These are phyloP conservation scores for Pegea sp. DNA, from an alignment of 23 tunicate genomes.

Conservation along the genomic window DNA sequence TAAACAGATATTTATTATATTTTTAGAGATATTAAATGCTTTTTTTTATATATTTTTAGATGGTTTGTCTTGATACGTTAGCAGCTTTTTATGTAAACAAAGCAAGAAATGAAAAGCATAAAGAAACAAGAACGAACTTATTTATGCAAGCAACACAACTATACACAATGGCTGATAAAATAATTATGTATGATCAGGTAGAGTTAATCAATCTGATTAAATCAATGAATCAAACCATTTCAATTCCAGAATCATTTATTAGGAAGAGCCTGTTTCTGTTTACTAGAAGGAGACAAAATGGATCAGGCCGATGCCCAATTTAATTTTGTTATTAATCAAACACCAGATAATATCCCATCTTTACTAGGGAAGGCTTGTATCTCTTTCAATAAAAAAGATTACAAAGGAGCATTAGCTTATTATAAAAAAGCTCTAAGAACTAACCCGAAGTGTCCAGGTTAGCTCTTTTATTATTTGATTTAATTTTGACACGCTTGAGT, in stretches of 20 bases:
- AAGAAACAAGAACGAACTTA: slow-evolving; percentile 65
- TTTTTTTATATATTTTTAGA: slow-evolving; percentile 11
- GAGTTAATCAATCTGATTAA: not conserved
- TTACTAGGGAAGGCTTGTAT: slow-evolving; percentile 97
- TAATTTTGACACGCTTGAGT: not conserved
- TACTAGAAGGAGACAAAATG: slow-evolving; percentile 94
- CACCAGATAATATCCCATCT: slow-evolving; percentile 91
- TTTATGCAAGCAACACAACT: slow-evolving; percentile 98
- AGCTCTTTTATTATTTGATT: not conserved
- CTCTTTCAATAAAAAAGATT: slow-evolving; percentile 93
- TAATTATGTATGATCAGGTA: slow-evolving; percentile 97
- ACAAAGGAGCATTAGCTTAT: slow-evolving; percentile 75
- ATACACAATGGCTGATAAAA: slow-evolving; percentile 97
- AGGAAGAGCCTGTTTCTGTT: slow-evolving; percentile 97
- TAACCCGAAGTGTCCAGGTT: slow-evolving; percentile 88
- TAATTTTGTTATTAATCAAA: slow-evolving; percentile 87
- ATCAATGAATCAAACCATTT: not conserved
- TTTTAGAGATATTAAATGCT: not conserved
- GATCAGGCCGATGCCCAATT: slow-evolving; percentile 99
- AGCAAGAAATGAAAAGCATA: slow-evolving; percentile 76
- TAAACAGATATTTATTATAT: too few relatives aligned
- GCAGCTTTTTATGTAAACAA: slow-evolving; percentile 90
- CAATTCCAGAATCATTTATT: slow-evolving; percentile 56
- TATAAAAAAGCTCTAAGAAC: slow-evolving; percentile 81
- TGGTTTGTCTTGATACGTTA: slow-evolving; percentile 93